These are phyloP conservation scores for Steatornis caripensis DNA, from an alignment of 2,113 vertebrate species.

Conservation along the genomic window DNA sequence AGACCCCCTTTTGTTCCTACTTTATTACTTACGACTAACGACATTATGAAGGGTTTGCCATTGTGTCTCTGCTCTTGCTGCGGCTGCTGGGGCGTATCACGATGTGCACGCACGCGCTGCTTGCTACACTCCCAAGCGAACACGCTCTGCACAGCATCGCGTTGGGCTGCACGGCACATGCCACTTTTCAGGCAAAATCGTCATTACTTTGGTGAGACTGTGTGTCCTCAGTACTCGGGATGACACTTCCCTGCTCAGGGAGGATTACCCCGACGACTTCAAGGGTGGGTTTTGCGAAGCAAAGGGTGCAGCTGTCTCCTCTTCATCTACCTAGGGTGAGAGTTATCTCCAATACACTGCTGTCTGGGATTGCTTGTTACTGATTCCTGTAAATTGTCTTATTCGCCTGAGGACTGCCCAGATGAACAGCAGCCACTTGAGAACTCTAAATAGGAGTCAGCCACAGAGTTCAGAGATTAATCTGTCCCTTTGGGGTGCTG, in stretches of 20 bases:
- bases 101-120: background rate
- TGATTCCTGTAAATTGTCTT: slow-evolving; percentile 18
- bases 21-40: slow-evolving; percentile 75
- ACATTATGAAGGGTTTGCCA: background rate
- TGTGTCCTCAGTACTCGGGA: background rate
- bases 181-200: background rate
- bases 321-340: background rate
- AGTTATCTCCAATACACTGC: background rate
- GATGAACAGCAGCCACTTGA: slow-evolving; percentile 4
- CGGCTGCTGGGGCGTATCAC: background rate
- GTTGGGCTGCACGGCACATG: background rate
- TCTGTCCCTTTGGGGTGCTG: slow-evolving; percentile 57
- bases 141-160: background rate
- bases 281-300: background rate
- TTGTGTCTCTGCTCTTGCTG: background rate
- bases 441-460: slow-evolving; percentile 23
- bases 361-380: background rate
- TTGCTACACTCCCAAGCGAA: background rate
- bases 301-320: background rate
- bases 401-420: slow-evolving; percentile 20
- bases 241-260: background rate
- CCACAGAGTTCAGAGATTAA: slow-evolving; percentile 62
- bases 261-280: background rate
- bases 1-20: slow-evolving; percentile 76
- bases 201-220: background rate